These are phyloP conservation scores for Pelosia muscerda DNA, from an alignment of 2,888 invertebrate species.

Conservation along the genomic window DNA sequence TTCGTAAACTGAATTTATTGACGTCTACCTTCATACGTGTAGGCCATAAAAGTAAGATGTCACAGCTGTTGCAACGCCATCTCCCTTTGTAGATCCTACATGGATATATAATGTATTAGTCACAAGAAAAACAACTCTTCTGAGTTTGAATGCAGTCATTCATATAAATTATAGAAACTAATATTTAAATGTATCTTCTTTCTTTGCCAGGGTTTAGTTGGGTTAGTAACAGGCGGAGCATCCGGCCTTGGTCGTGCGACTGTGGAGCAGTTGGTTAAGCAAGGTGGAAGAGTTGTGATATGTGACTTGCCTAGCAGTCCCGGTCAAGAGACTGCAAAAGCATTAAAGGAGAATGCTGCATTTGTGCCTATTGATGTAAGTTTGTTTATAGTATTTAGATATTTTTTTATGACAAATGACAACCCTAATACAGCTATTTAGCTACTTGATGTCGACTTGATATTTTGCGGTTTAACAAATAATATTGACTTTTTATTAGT, in stretches of 20 bases:
- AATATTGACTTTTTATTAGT: no score
- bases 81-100: no score
- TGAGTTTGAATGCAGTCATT: background rate
- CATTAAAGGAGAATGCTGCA: slow-evolving; percentile 90
- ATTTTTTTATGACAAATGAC: no score
- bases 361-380: slow-evolving; percentile 96
- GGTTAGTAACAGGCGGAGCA: slow-evolving; percentile 97
- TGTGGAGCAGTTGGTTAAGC: slow-evolving; percentile 92
- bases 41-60: no score
- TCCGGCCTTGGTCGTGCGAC: slow-evolving; percentile 97
- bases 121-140: no score
- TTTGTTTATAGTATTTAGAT: slow-evolving; percentile 11
- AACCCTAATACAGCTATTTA: no score
- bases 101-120: no score
- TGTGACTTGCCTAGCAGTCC: slow-evolving; percentile 95
- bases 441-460: no score
- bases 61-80: no score
- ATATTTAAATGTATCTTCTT: background rate
- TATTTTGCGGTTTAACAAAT: no score
- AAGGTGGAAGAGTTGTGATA: slow-evolving; percentile 95
- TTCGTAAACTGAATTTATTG: no score
- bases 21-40: no score
- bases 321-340: slow-evolving; percentile 92
- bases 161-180: background rate
- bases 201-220: slow-evolving; percentile 90